Evolutionary conservation across 2,113 vertebrate species (phyloP).

Genomic region (Bathybates hornii): DNA sequence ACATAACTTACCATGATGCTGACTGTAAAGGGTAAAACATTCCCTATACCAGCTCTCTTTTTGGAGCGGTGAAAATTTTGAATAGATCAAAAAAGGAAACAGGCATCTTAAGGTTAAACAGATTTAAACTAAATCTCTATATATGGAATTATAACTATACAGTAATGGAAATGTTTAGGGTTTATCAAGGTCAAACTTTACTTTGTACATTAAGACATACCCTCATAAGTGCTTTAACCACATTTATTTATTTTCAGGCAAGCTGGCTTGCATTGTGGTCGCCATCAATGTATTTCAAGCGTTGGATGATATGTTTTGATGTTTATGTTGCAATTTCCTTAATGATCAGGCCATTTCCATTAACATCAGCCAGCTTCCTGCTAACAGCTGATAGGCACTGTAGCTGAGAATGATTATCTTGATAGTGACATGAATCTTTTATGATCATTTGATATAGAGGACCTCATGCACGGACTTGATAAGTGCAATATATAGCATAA

Average conservation of each 20-base stretch:
- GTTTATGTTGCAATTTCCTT: slow-evolving; percentile 11
- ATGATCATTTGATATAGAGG: slow-evolving; percentile 11
- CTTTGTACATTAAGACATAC: neutral
- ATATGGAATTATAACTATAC: neutral
- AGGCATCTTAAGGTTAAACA: slow-evolving; percentile 22
- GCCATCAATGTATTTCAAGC: neutral
- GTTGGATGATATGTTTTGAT: neutral
- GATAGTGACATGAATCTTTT: slow-evolving; percentile 31
- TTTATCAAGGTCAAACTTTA: neutral
- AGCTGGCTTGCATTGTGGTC: neutral
- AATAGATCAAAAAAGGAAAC: neutral
- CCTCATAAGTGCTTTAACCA: neutral
- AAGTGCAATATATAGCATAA: neutral
- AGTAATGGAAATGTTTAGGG: neutral
- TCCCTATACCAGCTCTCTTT: slow-evolving; percentile 6
- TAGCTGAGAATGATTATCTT: slow-evolving; percentile 2
- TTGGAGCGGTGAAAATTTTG: neutral
- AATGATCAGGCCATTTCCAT: neutral
- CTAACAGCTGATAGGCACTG: neutral
- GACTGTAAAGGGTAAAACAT: slow-evolving; percentile 7
- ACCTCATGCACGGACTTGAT: neutral
- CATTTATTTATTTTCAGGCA: neutral
- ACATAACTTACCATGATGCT: neutral
- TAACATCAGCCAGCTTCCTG: neutral
- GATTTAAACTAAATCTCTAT: neutral